Evolutionary conservation across 2,797 vertebrate genomes (phyloP).

Genomic region (Mionectes olivaceus): DNA sequence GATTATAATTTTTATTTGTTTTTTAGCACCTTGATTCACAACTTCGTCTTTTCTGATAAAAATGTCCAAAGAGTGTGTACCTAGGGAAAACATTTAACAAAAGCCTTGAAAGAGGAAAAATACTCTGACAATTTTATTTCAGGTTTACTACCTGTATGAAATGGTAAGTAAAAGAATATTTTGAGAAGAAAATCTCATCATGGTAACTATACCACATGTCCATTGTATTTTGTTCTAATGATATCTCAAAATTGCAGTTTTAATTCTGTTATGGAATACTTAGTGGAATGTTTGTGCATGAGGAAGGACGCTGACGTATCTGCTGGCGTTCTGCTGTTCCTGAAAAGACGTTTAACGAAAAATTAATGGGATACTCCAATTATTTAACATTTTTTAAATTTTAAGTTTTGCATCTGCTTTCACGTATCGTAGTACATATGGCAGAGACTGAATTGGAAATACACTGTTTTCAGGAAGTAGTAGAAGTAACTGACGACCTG

Average conservation of each 20-base stretch:
- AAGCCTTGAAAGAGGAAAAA: neutral
- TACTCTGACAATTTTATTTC: neutral
- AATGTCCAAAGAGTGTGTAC: neutral
- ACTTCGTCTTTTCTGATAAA: neutral
- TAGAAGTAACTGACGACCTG: neutral
- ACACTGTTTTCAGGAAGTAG: neutral
- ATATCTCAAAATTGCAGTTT: neutral
- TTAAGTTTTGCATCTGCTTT: neutral
- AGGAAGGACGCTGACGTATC: neutral
- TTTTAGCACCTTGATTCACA: neutral
- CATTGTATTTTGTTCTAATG: neutral
- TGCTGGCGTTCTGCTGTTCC: neutral
- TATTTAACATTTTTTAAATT: neutral
- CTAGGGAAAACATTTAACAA: neutral
- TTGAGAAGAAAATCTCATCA: rapidly evolving
- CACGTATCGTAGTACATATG: neutral
- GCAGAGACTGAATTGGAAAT: neutral
- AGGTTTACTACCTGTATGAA: neutral
- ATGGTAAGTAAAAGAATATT: neutral
- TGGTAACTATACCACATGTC: neutral
- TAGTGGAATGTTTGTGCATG: neutral
- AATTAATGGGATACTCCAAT: neutral
- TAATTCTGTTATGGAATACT: neutral
- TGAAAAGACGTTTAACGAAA: neutral
- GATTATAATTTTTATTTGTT: neutral